A percentile compares a stretch with the other conserved stretches of the same genome.
Conservation (phyloP, 2,797 vertebrate species). For the Tokudaia muenninki region DNA sequence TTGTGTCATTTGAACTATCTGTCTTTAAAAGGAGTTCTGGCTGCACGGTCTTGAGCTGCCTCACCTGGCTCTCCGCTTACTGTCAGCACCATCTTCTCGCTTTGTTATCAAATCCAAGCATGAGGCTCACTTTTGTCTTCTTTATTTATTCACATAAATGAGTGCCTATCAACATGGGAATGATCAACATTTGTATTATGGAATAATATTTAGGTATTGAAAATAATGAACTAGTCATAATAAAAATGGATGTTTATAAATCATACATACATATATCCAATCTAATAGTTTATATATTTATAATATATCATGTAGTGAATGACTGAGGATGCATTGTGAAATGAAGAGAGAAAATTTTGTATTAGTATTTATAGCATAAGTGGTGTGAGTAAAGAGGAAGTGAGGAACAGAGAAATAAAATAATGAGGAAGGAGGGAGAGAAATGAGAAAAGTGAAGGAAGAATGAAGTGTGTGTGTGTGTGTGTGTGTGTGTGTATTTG, state of each 20-base stretch:
- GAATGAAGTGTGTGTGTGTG: background rate
- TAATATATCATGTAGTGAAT: background rate
- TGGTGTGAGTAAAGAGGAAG: background rate
- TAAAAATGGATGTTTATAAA: background rate
- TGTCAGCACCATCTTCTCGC: background rate
- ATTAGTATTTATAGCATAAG: background rate
- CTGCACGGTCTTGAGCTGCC: background rate
- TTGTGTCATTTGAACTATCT: background rate
- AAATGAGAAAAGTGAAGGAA: background rate
- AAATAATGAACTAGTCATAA: background rate
- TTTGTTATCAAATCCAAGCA: background rate
- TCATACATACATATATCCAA: background rate
- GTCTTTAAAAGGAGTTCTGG: background rate
- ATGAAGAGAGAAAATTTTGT: background rate
- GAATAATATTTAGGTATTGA: constrained; percentile 5
- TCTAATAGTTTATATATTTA: background rate
- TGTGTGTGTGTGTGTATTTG: background rate
- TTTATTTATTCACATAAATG: background rate
- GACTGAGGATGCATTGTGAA: background rate
- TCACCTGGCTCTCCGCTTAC: background rate
- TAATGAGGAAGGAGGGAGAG: background rate
- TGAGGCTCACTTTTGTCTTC: background rate
- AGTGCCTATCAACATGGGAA: background rate
- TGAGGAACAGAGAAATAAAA: background rate
- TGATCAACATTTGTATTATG: background rate